These are phyloP conservation scores for Syrista parreyssii DNA, from an alignment of 2,888 invertebrate species.

Conservation along the genomic window DNA sequence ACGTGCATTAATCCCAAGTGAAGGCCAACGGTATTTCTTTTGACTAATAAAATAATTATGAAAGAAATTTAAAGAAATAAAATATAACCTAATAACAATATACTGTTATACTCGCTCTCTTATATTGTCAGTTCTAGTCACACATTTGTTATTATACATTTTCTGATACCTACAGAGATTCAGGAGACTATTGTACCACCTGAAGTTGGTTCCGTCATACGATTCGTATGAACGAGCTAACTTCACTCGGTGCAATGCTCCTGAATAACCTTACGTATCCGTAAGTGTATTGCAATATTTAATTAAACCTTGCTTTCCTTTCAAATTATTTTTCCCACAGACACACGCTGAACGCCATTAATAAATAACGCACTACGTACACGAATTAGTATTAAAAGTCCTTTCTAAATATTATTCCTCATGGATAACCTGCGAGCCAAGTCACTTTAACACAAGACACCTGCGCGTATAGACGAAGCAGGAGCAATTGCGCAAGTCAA, in stretches of 20 bases:
- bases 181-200: neutral
- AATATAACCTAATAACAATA: neutral
- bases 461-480: neutral
- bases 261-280: neutral
- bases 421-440: neutral
- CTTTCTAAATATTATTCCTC: neutral
- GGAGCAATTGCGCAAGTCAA: neutral
- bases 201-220: neutral
- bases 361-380: neutral
- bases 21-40: neutral
- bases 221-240: neutral
- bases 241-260: neutral
- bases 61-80: neutral
- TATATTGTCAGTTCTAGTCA: neutral
- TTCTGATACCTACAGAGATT: neutral
- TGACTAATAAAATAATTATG: neutral
- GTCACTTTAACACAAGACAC: neutral
- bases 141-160: neutral
- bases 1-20: neutral
- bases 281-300: neutral
- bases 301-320: neutral
- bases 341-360: neutral
- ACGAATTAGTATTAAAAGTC: neutral
- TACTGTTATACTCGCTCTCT: neutral
- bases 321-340: neutral